These are phyloP conservation scores for Lordiphosa mommai DNA, from an alignment of 1,140 invertebrate genomes.

Conservation along the genomic window DNA sequence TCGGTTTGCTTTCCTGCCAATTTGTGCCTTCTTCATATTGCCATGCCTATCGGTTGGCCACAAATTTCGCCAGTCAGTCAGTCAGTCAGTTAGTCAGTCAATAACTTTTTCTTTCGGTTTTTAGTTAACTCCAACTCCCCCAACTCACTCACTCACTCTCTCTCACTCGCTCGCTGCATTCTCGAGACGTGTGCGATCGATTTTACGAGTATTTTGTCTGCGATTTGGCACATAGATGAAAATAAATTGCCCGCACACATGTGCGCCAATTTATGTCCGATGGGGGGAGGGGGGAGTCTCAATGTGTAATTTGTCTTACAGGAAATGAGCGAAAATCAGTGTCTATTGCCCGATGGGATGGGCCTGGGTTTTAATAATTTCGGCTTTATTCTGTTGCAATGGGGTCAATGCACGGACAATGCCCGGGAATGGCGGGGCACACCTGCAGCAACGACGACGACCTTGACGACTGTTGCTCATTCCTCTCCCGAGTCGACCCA, in stretches of 20 bases:
- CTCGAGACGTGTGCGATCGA: slow-evolving; percentile 39
- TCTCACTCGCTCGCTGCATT: not conserved
- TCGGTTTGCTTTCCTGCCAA: no score
- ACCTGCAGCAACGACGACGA: not conserved
- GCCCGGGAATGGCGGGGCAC: not conserved
- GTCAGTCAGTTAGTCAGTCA: slow-evolving; percentile 15
- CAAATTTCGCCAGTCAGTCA: slow-evolving; percentile 38
- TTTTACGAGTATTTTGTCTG: slow-evolving; percentile 57
- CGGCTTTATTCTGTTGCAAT: not conserved
- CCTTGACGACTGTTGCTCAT: not conserved
- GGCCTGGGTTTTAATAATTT: slow-evolving; percentile 7
- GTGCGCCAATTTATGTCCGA: slow-evolving; percentile 55
- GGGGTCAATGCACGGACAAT: slow-evolving; percentile 36
- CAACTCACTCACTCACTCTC: not conserved
- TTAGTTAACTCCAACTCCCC: not conserved
- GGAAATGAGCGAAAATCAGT: slow-evolving; percentile 32
- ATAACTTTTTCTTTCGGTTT: slow-evolving; percentile 22
- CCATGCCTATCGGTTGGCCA: slow-evolving; percentile 37
- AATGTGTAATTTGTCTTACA: slow-evolving; percentile 55
- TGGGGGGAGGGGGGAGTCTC: slow-evolving; percentile 7
- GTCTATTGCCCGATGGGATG: slow-evolving; percentile 5
- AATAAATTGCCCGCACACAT: slow-evolving; percentile 73
- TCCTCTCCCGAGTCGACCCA: not conserved
- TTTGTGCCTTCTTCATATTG: not conserved
- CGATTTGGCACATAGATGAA: slow-evolving; percentile 61